Conservation (phyloP, 2,888 invertebrate species). For the Tromatobia lineatoria region DNA sequence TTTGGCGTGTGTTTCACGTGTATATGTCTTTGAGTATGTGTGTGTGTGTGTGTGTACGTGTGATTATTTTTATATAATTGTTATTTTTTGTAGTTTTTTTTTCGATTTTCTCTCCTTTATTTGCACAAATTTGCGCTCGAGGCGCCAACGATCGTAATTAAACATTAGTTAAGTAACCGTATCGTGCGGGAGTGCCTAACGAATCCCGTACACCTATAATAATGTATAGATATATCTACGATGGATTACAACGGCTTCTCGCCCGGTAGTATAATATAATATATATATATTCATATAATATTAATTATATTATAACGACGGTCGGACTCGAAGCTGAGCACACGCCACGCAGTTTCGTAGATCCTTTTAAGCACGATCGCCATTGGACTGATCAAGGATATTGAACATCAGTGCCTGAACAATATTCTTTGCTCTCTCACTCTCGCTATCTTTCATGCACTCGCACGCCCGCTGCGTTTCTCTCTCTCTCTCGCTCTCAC, state of each 20-base stretch:
- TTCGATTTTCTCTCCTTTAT: slow-evolving; percentile 62
- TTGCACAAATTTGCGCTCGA: slow-evolving; percentile 65
- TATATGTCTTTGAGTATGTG: slow-evolving; percentile 13
- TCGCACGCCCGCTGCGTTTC: slow-evolving; percentile 30
- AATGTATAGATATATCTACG: slow-evolving; percentile 57
- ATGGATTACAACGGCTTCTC: slow-evolving; percentile 61
- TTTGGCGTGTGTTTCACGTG: slow-evolving; percentile 50
- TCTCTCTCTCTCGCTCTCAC: slow-evolving; percentile 32
- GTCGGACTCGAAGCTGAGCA: slow-evolving; percentile 62
- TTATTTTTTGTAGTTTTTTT: slow-evolving; percentile 36
- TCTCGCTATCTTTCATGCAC: slow-evolving; percentile 40
- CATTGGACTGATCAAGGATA: slow-evolving; percentile 52
- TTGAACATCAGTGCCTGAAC: slow-evolving; percentile 53
- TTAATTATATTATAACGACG: slow-evolving; percentile 63
- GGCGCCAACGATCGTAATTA: slow-evolving; percentile 67
- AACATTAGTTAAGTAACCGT: slow-evolving; percentile 60
- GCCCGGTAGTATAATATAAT: slow-evolving; percentile 54
- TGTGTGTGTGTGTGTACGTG: slow-evolving; percentile 9
- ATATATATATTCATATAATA: slow-evolving; percentile 52
- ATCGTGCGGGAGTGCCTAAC: slow-evolving; percentile 60
- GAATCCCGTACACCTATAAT: slow-evolving; percentile 55
- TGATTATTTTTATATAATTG: slow-evolving; percentile 17
- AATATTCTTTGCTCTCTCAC: slow-evolving; percentile 43
- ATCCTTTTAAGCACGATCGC: slow-evolving; percentile 70
- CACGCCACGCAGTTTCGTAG: slow-evolving; percentile 52